Conservation (phyloP, 2,113 vertebrate species). For the Petroica traversi region DNA sequence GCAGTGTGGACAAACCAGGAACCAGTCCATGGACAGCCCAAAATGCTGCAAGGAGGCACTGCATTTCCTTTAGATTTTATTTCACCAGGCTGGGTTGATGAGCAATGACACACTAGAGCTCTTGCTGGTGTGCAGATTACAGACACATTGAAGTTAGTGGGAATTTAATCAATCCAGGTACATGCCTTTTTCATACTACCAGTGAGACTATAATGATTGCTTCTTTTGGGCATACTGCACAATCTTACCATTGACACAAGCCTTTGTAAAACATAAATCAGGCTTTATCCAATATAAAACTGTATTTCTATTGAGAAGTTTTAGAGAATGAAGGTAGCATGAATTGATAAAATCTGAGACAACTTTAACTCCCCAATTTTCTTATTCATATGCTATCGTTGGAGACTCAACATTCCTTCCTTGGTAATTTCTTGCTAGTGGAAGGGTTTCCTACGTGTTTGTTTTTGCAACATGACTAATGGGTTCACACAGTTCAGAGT, state of each 20-base stretch:
- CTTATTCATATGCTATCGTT: background rate
- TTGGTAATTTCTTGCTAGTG: background rate
- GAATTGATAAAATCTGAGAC: background rate
- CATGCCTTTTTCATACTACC: background rate
- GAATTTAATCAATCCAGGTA: background rate
- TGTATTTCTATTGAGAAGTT: background rate
- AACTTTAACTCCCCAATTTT: background rate
- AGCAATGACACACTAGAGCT: background rate
- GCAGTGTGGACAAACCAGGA: background rate
- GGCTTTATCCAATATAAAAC: background rate
- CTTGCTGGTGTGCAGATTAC: background rate
- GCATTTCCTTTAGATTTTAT: background rate
- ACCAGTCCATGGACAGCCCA: background rate
- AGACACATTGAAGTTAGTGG: background rate
- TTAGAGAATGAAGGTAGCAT: background rate
- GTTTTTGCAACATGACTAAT: constrained; percentile 55
- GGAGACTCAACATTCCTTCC: background rate
- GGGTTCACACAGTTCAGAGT: constrained; percentile 28
- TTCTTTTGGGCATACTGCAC: background rate
- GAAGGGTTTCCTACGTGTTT: background rate
- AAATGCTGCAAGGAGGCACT: background rate
- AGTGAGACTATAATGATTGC: background rate
- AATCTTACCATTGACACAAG: background rate
- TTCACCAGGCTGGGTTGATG: background rate
- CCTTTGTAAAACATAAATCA: background rate